A percentile compares a stretch with the other conserved stretches of the same genome.
These are phyloP conservation scores for Lycaon pictus DNA, from an alignment of 2,113 vertebrate genomes.

Conservation along the genomic window DNA sequence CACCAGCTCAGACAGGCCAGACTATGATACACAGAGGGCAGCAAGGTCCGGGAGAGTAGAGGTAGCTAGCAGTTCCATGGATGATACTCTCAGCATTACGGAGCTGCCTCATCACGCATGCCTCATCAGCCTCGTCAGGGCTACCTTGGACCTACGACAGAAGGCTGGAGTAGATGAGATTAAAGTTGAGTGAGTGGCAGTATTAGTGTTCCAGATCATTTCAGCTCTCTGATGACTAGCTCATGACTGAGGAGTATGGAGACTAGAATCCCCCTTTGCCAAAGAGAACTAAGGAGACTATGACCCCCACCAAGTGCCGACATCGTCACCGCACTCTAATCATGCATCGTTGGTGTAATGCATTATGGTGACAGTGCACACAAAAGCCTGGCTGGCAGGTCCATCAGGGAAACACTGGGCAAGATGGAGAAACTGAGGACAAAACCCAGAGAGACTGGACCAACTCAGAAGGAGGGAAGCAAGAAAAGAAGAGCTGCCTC, in stretches of 20 bases:
- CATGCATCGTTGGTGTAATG: no score
- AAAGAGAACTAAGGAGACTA: neutral
- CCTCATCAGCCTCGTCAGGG: neutral
- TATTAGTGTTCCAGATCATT: neutral
- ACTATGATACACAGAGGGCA: neutral
- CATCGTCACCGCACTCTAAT: neutral
- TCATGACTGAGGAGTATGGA: neutral
- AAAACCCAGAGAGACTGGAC: neutral
- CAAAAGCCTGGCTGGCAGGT: neutral
- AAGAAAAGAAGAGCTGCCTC: neutral
- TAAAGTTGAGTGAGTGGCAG: neutral
- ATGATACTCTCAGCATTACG: neutral
- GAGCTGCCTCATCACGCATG: neutral
- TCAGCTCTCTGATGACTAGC: neutral
- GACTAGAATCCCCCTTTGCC: neutral
- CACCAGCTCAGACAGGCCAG: neutral
- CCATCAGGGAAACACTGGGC: neutral
- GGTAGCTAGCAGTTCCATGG: neutral
- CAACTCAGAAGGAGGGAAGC: neutral
- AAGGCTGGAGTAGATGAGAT: neutral
- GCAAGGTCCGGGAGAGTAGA: neutral
- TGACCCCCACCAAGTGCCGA: neutral
- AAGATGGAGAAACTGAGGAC: neutral
- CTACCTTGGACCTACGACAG: neutral
- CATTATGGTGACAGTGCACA: fast-evolving